Evolutionary conservation across 1,140 invertebrate genomes (phyloP).

Genomic region (Drosophila elegans): DNA sequence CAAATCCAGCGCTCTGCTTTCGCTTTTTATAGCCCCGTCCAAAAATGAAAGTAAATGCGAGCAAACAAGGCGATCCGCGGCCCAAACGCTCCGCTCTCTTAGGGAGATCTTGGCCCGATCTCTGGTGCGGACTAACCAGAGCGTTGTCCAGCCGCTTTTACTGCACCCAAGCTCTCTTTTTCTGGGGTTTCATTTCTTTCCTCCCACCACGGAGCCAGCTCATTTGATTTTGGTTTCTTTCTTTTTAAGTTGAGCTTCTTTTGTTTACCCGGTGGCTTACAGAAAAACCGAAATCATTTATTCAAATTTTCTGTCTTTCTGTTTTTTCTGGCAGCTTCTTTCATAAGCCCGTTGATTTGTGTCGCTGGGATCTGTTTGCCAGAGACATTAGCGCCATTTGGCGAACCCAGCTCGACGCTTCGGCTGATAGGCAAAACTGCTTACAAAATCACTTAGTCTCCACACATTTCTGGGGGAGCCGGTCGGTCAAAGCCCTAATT

Average conservation of each 20-base stretch:
- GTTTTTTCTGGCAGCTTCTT: conserved; percentile 62
- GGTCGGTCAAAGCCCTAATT: conserved; percentile 47
- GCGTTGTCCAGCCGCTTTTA: conserved; percentile 53
- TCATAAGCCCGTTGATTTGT: conserved; percentile 65
- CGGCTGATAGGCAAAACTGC: conserved; percentile 57
- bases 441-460: conserved; percentile 39
- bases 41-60: conserved; percentile 69
- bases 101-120: conserved; percentile 13
- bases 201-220: conserved; percentile 4
- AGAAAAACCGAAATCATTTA: conserved; percentile 77
- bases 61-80: conserved; percentile 48
- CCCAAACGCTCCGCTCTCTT: conserved; percentile 20
- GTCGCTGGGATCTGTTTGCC: conserved; percentile 45
- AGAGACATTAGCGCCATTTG: conserved; percentile 57
- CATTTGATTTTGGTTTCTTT: conserved; percentile 20
- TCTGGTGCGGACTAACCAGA: conserved; percentile 18
- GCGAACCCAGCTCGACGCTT: conserved; percentile 25
- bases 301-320: conserved; percentile 61
- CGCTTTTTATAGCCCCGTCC: conserved; percentile 74
- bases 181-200: conserved; percentile 30
- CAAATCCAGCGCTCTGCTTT: conserved; percentile 76
- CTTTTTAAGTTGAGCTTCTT: conserved; percentile 35
- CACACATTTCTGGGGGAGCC: conserved; percentile 17
- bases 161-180: conserved; percentile 58
- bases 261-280: conserved; percentile 48